Evolutionary conservation across 1,140 invertebrate genomes (phyloP).

Genomic region (Drosophila rhopaloa): DNA sequence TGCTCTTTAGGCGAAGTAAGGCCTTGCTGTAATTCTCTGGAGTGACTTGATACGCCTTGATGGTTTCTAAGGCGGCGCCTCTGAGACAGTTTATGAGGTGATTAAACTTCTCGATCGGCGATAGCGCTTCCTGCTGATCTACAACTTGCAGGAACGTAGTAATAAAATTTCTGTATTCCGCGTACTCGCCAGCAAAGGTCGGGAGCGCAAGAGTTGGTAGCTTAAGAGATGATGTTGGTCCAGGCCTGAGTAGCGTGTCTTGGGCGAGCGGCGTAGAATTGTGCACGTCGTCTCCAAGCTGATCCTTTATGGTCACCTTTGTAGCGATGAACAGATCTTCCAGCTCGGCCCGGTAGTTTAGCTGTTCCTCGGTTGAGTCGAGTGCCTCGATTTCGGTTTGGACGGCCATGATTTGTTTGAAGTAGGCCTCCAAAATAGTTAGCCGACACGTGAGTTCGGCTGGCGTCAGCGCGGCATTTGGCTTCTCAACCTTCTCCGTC

Average conservation of each 20-base stretch:
- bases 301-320: not conserved
- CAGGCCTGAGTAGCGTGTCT: not conserved
- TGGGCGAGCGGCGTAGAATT: no score
- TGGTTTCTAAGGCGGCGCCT: not conserved
- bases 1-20: no score
- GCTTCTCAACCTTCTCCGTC: no score
- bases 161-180: not conserved
- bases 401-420: not conserved
- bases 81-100: not conserved
- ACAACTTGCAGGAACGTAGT: not conserved
- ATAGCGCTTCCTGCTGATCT: not conserved
- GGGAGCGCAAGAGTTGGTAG: not conserved
- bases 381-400: not conserved
- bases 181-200: not conserved
- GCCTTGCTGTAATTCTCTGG: not conserved
- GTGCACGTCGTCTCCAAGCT: not conserved
- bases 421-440: not conserved
- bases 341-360: no score
- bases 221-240: not conserved
- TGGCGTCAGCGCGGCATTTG: not conserved
- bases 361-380: not conserved
- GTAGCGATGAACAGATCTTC: not conserved
- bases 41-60: not conserved
- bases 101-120: not conserved
- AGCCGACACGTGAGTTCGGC: not conserved